These are phyloP conservation scores for Sipha maydis DNA, from an alignment of 2,888 invertebrate species.

Conservation along the genomic window DNA sequence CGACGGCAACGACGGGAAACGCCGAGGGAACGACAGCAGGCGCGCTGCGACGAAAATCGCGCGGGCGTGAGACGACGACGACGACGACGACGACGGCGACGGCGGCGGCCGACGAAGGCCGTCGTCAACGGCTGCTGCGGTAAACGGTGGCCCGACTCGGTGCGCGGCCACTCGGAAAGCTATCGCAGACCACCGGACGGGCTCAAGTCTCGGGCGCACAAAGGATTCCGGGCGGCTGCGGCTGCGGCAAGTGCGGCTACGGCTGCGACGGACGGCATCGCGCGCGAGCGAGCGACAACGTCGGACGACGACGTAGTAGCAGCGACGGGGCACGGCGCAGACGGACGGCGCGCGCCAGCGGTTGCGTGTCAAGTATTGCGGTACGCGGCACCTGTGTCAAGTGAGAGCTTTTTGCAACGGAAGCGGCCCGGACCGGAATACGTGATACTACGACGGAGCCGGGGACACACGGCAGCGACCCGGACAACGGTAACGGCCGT, in stretches of 20 bases:
- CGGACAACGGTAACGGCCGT: not conserved
- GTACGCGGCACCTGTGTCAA: no score
- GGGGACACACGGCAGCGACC: not conserved
- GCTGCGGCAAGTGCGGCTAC: not conserved
- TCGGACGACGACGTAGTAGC: not conserved
- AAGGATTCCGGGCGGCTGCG: not conserved
- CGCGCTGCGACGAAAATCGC: not conserved
- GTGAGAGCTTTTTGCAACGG: no score
- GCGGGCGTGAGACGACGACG: not conserved
- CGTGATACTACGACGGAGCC: not conserved
- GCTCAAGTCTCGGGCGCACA: not conserved
- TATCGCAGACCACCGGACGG: constrained; percentile 40
- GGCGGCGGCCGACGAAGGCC: not conserved
- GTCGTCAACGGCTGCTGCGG: not conserved
- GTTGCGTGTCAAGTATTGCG: not conserved
- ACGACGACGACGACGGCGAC: not conserved
- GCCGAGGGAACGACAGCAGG: not conserved
- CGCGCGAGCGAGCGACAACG: constrained; percentile 2
- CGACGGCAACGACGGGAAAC: not conserved
- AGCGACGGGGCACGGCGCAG: not conserved
- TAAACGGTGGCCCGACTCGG: not conserved
- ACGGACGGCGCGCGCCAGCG: not conserved
- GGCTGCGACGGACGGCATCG: constrained; percentile 2
- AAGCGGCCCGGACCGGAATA: not conserved
- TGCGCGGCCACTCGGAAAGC: constrained; percentile 29